Evolutionary conservation across 2,113 vertebrate genomes (phyloP).

Genomic region (Chiloscyllium plagiosum): DNA sequence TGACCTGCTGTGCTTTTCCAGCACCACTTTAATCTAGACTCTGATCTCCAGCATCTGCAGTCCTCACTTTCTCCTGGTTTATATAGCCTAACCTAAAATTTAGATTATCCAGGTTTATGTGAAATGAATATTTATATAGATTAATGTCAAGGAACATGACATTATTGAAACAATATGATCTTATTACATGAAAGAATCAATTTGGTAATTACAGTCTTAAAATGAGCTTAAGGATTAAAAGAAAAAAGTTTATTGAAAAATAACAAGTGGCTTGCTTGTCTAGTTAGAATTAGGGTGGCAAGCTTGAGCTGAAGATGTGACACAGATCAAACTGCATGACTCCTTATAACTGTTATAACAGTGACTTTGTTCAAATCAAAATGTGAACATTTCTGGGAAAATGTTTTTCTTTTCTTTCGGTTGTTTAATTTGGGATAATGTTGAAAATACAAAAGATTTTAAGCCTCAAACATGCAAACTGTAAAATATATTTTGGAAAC

Average conservation of each 20-base stretch:
- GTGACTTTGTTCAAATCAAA: background rate
- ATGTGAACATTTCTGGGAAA: background rate
- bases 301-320: background rate
- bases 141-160: background rate
- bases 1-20: too few species aligned
- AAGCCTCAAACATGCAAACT: background rate
- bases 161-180: background rate
- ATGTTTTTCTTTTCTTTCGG: background rate
- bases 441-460: background rate
- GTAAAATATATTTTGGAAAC: background rate
- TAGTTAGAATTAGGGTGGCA: background rate
- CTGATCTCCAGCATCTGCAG: too few species aligned
- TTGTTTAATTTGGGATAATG: background rate
- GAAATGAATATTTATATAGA: background rate
- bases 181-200: background rate
- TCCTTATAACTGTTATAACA: background rate
- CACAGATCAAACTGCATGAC: background rate
- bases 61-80: too few species aligned
- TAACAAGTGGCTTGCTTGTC: background rate
- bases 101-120: conserved; percentile 6
- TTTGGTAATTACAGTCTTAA: background rate
- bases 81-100: background rate
- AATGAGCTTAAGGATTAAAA: background rate
- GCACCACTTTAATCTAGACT: too few species aligned
- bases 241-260: background rate